Base-by-base conservation (phyloP, 2,113 vertebrate species). In the Lophura nycthemera region DNA sequence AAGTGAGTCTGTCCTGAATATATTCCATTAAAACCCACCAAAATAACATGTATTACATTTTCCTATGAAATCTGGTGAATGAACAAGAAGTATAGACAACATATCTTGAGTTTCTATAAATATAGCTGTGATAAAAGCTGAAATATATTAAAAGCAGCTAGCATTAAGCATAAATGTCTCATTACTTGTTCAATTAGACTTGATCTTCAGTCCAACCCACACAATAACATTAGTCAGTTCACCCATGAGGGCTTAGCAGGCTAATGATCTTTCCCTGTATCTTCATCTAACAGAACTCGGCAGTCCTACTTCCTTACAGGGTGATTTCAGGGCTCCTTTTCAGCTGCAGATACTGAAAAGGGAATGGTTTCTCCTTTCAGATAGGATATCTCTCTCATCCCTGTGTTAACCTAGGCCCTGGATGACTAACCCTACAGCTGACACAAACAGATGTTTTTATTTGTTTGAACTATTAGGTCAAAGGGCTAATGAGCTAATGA, bases 401-500 rank as follows among this genome's bases (percentile, higher is more conserved):
- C 63, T 1, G 3, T 54, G 42, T 91, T 91, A 94, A 83, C 54
- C 34, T 50, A 71, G 66, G 67, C 40, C 50, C 82, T 87, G 60
- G 42, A 84, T 86, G 61, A 85, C 89, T 90, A 90, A 89, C 38
- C 25, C 61, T 77, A 61, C 20, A 84, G 87, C 87, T 83, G 75
- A 94, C 82, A 90, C 50, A 83, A 83, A 91, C 86, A 95, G 75
- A 90, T 94, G 93, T 83, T 92, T 91, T 77, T 92, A 96, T 96
- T 96, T 94, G 93, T 93, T 96, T 97, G 93, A 86, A 92, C 91
- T 95, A 87, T 93, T 92, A 94, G 95, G 91, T 93, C 93, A 95
- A 96, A 88, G 96, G 93, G 95, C 96, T 97, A 97, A 97, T 93
- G 94, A 97, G 95, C 76, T 92, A 94, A 91, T 66, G 88, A 95